Base-by-base conservation (phyloP, 2,797 vertebrate genomes). In the Rhabdophis nuchalis region DNA sequence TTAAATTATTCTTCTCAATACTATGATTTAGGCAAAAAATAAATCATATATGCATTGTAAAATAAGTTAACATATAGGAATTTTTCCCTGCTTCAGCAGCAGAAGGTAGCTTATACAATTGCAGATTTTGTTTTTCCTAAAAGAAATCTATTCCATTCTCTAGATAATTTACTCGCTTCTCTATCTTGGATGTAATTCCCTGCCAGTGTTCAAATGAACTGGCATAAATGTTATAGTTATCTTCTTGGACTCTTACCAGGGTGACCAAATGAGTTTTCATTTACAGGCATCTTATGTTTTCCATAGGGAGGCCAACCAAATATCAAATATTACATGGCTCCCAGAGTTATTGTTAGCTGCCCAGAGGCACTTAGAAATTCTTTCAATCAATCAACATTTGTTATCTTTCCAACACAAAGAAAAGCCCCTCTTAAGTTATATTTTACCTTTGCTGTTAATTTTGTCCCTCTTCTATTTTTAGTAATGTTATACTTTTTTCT, bases 1-100 rank as follows among this genome's bases (percentile, higher is more conserved):
- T 64, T 58, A 1, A 29, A 16, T 0, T 6, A 54, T 29, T 87
- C 72, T 91, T 0, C 0, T 57, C 86, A 68, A 56, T 86, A 82
- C 25, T 0, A 4, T 13, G 0, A 7, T 89, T 60, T 92, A 87
- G 0, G 10, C 89, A 90, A 68, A 50, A 92, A 89, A 89, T 54
- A 92, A 85, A 54, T 61, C 57, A 89, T 53, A 64, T 29, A 9
- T 46, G 27, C 7, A 64, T 41, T 88, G 32, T 85, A 88, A 64
- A 86, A 77, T 3, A 23, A 27, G 20, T 57, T 14, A 46, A 50
- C 32, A 72, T 53, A 86, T 61, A 53, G 4, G 4, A 50, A 86
- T 36, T 64, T 61, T 27, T 7, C 32, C 8, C 46, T 91, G 18
- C 20, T 60, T 91, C 18, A n/a, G 46, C 52, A 82, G 20, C 20